Conservation (phyloP, 2,888 invertebrate species). For the Arrhopalites spinosus region DNA sequence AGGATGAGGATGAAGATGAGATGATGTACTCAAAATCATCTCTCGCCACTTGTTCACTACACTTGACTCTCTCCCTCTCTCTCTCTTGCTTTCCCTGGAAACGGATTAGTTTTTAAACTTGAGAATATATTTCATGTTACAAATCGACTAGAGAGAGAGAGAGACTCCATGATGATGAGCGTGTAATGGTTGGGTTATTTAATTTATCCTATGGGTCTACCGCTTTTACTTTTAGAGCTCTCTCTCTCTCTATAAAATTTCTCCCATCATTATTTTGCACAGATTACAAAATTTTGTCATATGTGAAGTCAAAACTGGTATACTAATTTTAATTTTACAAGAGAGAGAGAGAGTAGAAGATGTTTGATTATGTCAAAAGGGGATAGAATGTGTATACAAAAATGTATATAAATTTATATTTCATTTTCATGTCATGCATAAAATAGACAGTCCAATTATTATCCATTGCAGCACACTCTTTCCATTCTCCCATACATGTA, state of each 20-base stretch:
- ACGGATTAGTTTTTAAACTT: not conserved
- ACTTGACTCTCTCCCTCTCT: not conserved
- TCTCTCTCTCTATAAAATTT: not conserved
- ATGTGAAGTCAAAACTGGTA: no score
- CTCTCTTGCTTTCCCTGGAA: not conserved
- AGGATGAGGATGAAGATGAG: not conserved
- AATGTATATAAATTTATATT: not conserved
- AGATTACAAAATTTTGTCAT: not conserved
- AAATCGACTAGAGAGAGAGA: not conserved
- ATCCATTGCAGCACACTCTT: not conserved
- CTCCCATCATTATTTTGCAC: not conserved
- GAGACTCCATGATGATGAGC: not conserved
- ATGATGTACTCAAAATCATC: not conserved
- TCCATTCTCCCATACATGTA: not conserved
- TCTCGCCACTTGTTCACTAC: not conserved
- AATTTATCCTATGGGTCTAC: not conserved
- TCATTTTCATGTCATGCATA: not conserved
- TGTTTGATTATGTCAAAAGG: not conserved
- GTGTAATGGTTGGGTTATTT: not conserved
- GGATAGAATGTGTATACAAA: not conserved
- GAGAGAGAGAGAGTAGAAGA: no score
- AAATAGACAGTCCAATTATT: not conserved
- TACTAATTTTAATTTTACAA: no score
- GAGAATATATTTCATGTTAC: not conserved
- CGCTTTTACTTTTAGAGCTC: not conserved